phyloP scores from a whole-genome alignment of 2,113 vertebrate genomes.

The Bubo bubo region DNA sequence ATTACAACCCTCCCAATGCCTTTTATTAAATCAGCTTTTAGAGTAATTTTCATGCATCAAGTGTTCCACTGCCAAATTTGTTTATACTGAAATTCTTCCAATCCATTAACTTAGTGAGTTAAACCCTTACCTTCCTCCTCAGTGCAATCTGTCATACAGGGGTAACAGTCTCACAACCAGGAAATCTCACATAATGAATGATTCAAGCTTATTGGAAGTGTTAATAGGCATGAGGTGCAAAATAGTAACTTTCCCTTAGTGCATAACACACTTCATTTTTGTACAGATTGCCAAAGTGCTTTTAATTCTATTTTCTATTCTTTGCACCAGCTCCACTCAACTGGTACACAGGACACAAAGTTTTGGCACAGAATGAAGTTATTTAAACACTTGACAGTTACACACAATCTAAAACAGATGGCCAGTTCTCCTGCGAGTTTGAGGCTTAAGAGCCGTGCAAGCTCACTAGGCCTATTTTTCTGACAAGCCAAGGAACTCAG shows the following conservation, averaged over 20 bases:
- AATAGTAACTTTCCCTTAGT: not conserved
- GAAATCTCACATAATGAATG: not conserved
- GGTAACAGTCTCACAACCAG: not conserved
- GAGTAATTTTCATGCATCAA: not conserved
- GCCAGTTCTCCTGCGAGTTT: not conserved
- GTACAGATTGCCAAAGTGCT: not conserved
- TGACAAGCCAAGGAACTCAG: not conserved
- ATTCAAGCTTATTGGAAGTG: not conserved
- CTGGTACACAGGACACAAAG: not conserved
- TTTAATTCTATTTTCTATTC: constrained; percentile 4
- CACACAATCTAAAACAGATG: not conserved
- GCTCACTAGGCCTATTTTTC: not conserved
- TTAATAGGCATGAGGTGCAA: not conserved
- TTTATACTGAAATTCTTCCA: not conserved
- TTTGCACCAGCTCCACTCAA: not conserved
- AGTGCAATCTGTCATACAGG: not conserved
- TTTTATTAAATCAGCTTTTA: not conserved
- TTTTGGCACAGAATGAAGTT: not conserved
- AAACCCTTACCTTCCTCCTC: not conserved
- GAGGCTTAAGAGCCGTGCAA: not conserved
- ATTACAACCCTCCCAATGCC: not conserved
- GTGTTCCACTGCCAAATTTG: not conserved
- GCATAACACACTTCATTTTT: not conserved
- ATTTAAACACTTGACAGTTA: not conserved
- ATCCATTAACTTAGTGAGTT: not conserved